Conservation (phyloP, 1,140 invertebrate species). For the Cherax destructor region DNA sequence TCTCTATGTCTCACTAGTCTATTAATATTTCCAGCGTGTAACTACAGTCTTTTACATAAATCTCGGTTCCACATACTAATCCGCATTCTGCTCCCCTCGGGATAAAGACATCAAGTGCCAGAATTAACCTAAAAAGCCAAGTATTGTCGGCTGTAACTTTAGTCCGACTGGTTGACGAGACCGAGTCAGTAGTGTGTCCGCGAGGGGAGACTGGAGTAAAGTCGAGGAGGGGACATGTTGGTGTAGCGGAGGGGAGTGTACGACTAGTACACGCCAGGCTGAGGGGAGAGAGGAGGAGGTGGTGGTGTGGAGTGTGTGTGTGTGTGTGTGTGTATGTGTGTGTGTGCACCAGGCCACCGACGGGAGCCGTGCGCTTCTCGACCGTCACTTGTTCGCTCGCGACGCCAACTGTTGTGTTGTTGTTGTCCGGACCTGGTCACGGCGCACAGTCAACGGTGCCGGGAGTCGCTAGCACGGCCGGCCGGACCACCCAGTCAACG, state of each 20-base stretch:
- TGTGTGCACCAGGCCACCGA: background rate
- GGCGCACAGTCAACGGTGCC: conserved; percentile 23
- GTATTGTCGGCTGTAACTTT: background rate
- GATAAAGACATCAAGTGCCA: background rate
- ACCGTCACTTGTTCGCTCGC: conserved; percentile 55
- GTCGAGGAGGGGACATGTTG: conserved; percentile 10
- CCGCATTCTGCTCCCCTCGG: background rate
- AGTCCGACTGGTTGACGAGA: background rate
- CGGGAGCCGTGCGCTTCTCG: conserved; percentile 30
- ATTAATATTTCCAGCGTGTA: background rate
- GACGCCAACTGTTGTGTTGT: conserved; percentile 58
- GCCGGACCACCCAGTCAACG: background rate
- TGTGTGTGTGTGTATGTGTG: conserved; percentile 32
- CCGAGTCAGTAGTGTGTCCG: background rate
- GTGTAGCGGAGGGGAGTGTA: conserved; percentile 9
- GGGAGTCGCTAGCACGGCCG: background rate
- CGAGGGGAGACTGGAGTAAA: conserved; percentile 15
- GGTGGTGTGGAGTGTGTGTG: conserved; percentile 8
- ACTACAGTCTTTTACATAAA: background rate
- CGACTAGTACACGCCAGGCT: conserved; percentile 13
- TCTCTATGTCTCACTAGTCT: background rate
- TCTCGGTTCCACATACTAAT: background rate
- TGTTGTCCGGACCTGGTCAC: conserved; percentile 23
- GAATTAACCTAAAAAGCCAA: background rate
- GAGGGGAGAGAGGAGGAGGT: background rate